Percentiles rank a stretch among this genome's conserved stretches.
Evolutionary conservation across 2,113 vertebrate species (phyloP).

Genomic region (Otis tarda): DNA sequence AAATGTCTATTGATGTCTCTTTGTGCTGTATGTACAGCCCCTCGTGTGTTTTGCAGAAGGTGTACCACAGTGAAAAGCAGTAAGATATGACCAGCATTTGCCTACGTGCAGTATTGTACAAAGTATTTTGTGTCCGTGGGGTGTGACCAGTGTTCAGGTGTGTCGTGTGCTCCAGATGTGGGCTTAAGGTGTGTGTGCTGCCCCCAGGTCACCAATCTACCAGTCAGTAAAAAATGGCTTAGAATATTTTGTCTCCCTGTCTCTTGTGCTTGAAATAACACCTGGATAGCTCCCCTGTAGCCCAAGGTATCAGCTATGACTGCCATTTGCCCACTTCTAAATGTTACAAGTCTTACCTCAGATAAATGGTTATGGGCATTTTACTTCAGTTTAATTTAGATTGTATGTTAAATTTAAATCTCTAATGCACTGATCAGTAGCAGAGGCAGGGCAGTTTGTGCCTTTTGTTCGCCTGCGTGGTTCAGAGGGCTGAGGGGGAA

Average conservation of each 20-base stretch:
- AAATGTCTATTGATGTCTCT: neutral
- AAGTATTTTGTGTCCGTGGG: neutral
- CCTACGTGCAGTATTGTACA: neutral
- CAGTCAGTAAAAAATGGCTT: neutral
- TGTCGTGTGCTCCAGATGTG: neutral
- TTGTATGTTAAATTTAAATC: neutral
- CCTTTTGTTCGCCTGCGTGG: neutral
- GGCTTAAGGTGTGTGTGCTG: neutral
- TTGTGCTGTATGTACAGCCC: neutral
- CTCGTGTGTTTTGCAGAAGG: neutral
- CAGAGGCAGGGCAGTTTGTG: neutral
- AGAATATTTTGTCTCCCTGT: neutral
- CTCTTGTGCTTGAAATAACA: neutral
- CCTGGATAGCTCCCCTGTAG: neutral
- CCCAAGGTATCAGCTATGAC: neutral
- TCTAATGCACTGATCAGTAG: neutral
- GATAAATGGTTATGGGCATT: neutral
- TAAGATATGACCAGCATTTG: neutral
- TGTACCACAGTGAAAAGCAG: neutral
- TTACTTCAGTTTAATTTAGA: neutral
- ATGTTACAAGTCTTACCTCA: neutral
- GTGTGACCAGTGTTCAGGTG: neutral
- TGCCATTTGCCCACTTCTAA: neutral
- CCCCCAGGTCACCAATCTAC: neutral
- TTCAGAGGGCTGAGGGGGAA: neutral